Base-by-base conservation (phyloP, 1,140 invertebrate genomes). In the Hyles vespertilio region DNA sequence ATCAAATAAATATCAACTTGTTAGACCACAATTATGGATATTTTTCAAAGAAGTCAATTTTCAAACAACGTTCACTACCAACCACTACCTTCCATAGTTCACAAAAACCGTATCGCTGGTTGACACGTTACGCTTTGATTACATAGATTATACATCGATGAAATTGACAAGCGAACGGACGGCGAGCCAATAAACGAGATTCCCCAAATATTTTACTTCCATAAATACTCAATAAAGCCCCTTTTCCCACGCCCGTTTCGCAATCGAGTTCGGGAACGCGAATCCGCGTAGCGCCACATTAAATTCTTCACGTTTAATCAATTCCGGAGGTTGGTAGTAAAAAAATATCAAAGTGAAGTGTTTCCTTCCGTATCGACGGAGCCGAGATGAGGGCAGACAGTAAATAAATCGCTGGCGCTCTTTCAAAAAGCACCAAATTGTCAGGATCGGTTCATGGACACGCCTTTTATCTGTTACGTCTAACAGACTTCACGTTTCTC, bases 401-500 rank as follows among this genome's bases (percentile, higher is more conserved):
- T 63, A 71, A 80, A 86, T 84, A 85, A 84, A 86, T 86, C 77
- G 81, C 76, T 79, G 77, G 76, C 70, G 72, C 78, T 72, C 77
- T 79, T 79, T 84, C 79, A 82, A 86, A 80, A 84, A 80, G 76
- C 72, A 68, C 73, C 70, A 84, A 84, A 86, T 75, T 73, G 76
- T 69, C 74, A 59, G 74, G 67, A 73, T 72, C 67, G 63, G 68
- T 79, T 65, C 72, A 61, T 72, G 70, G 81, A 67, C 74, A 79
- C 84, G 85, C 85, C 81, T 85, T 86, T 86, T 86, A 84, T 82
- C 79, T 88, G 85, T 88, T 76, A 78, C 81, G 81, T 82, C 81
- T 79, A 84, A 82, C 79, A 84, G 63, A 62, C 70, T 77, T 71
- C 59, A 75, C 70, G 70, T 74, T 69, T 65, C 47, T 60, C 58